These are phyloP conservation scores for Dicrurus megarhynchus DNA, from an alignment of 2,113 vertebrate genomes.

Conservation along the genomic window DNA sequence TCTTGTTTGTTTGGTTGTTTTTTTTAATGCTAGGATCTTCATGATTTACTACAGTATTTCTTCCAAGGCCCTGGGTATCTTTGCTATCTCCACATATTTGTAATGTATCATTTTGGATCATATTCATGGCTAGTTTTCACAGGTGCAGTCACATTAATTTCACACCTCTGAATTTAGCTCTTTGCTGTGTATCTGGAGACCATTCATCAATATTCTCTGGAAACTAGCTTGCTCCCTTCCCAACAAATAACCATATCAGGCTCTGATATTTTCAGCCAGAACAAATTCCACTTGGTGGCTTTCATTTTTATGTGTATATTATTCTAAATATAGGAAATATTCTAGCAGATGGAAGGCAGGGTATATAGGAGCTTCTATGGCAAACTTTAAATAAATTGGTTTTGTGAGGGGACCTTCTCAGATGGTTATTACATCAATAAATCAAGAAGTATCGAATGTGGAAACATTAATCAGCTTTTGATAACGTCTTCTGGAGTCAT, in stretches of 20 bases:
- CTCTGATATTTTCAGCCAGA: slow-evolving; percentile 37
- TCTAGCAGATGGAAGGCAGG: background rate
- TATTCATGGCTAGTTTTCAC: slow-evolving; percentile 1
- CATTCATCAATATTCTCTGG: slow-evolving; percentile 39
- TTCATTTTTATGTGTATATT: slow-evolving; percentile 30
- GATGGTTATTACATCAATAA: slow-evolving; percentile 35
- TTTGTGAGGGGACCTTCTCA: slow-evolving; percentile 28
- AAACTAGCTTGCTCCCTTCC: background rate
- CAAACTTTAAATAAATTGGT: slow-evolving; percentile 41
- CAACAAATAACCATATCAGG: slow-evolving; percentile 13
- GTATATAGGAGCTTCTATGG: background rate
- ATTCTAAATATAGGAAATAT: slow-evolving; percentile 32
- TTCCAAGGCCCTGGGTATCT: background rate
- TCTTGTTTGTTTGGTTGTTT: background rate
- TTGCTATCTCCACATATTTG: background rate
- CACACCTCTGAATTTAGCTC: slow-evolving; percentile 45
- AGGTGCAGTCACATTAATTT: slow-evolving; percentile 42
- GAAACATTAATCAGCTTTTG: slow-evolving; percentile 41
- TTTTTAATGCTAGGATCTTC: background rate
- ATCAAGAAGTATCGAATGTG: slow-evolving; percentile 28
- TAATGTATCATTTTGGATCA: slow-evolving; percentile 11
- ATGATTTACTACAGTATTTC: background rate
- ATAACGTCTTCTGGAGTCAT: slow-evolving; percentile 16
- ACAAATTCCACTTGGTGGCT: slow-evolving; percentile 30
- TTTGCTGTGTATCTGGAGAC: slow-evolving; percentile 24